Conservation (phyloP, 2,797 vertebrate genomes). For the Ceyx erithaca region DNA sequence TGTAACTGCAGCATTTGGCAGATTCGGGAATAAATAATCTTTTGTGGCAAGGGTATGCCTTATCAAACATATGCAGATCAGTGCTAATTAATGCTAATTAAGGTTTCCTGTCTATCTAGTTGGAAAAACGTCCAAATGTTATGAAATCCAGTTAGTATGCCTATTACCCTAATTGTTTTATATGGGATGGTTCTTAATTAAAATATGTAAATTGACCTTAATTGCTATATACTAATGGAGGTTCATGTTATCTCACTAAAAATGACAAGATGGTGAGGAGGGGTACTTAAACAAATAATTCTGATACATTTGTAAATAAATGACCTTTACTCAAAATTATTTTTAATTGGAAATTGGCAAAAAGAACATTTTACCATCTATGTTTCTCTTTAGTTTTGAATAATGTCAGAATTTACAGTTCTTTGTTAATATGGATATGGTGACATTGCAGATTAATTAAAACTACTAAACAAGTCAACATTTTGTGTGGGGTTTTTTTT, state of each 20-base stretch:
- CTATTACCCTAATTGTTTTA: constrained; percentile 92
- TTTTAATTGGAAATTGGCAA: constrained; percentile 82
- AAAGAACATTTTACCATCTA: constrained; percentile 69
- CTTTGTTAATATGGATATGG: constrained; percentile 64
- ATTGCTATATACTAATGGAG: constrained; percentile 89
- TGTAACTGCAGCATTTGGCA: constrained; percentile 83
- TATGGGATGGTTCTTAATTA: constrained; percentile 90
- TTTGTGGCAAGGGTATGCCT: constrained; percentile 88
- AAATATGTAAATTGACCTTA: constrained; percentile 89
- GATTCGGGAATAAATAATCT: constrained; percentile 87
- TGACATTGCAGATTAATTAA: constrained; percentile 70
- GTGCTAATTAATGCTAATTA: constrained; percentile 93
- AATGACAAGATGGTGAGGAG: constrained; percentile 84
- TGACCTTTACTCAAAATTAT: constrained; percentile 81
- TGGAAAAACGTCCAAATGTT: constrained; percentile 91
- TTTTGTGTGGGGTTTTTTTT: constrained; percentile 53
- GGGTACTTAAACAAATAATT: constrained; percentile 82
- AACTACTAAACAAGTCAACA: constrained; percentile 70
- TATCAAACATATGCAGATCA: constrained; percentile 95
- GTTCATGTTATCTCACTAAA: constrained; percentile 87
- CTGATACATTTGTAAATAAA: constrained; percentile 81
- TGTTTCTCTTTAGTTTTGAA: constrained; percentile 72
- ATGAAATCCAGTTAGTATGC: constrained; percentile 89
- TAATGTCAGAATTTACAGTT: constrained; percentile 62
- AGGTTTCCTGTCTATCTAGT: constrained; percentile 88